These are phyloP conservation scores for Hymenochirus boettgeri DNA, from an alignment of 2,113 vertebrate genomes.

Conservation along the genomic window DNA sequence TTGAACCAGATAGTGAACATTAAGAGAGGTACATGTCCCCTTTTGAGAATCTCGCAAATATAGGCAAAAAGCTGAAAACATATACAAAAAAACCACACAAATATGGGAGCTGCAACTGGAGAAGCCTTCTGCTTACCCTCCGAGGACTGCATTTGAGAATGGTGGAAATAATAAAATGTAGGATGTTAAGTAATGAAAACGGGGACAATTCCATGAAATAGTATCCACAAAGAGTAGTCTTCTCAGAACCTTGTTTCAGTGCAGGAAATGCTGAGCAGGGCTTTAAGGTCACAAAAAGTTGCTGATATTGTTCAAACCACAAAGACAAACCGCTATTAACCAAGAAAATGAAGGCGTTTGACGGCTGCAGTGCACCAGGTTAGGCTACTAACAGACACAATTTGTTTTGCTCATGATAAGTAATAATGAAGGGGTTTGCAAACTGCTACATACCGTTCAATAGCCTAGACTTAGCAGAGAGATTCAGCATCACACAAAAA, in stretches of 20 bases:
- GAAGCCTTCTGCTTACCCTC: conserved; percentile 43
- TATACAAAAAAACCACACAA: conserved; percentile 44
- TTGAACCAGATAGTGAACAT: conserved; percentile 44
- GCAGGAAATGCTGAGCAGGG: conserved; percentile 45
- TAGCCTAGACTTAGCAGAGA: conserved; percentile 5
- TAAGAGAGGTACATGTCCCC: conserved; percentile 43
- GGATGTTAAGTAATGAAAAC: conserved; percentile 38
- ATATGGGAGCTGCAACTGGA: conserved; percentile 47
- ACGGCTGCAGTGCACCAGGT: conserved; percentile 2
- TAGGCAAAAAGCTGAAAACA: conserved; percentile 42
- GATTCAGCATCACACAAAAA: conserved; percentile 10
- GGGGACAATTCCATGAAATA: conserved; percentile 25
- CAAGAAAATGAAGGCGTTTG: neutral
- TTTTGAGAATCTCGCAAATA: conserved; percentile 37
- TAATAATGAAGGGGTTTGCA: conserved; percentile 8
- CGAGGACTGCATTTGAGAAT: conserved; percentile 40
- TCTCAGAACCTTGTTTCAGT: conserved; percentile 37
- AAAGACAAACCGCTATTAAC: neutral
- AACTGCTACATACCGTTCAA: conserved; percentile 12
- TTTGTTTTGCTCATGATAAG: neutral
- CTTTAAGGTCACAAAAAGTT: conserved; percentile 49
- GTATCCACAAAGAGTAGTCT: conserved; percentile 30
- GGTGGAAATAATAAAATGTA: conserved; percentile 39
- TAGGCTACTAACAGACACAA: neutral
- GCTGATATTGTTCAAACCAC: conserved; percentile 21